Evolutionary conservation across 2,113 vertebrate genomes (phyloP), one percentile per base, ranked within the genome.

Genomic region (Mungos mungo): DNA sequence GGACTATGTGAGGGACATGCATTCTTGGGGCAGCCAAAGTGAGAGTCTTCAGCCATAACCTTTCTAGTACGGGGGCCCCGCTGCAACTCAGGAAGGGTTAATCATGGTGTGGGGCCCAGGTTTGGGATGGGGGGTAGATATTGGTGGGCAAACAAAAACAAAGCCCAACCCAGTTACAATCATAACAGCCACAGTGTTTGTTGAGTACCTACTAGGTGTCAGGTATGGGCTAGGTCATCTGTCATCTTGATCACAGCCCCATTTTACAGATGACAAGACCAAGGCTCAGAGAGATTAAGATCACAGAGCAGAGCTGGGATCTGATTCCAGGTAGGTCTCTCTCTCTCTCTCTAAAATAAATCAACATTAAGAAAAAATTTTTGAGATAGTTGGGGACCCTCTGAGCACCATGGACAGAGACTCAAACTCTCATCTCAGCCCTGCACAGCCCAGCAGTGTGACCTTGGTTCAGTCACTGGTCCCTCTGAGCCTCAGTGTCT

Each of bases 191-290:
- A 29, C 27, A 45, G 3, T 23, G 16, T 45, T 91, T 85, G 8
- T 38, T n/a, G 69, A 52, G 33, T 35, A 54, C 29, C 57, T 52
- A 31, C 65, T 66, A 1, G 33, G 72, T 47, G 25, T 71, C 38
- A 66, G 29, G 47, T 68, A 4, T 57, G 19, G 21, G 81, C 72
- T 14, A 16, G 21, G 13, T 15, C 31, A 10, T 45, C 31, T 87
- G 31, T 65, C 16, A 16, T n/a, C 54, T 79, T 68, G 45, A 23
- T 74, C 54, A 79, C 5, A 66, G 25, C 31, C 21, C 76, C 66
- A 35, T 92, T 89, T 93, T 81, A 93, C 31, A 93, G 94, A n/a
- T 60, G 33, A 76, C 72, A 65, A 87, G 60, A 47, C 50, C 11
- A 31, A 95, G 52, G 23, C 74, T 82, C 2, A 2, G 21, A 77